phyloP scores from a whole-genome alignment of 2,797 vertebrate genomes.

The Calcarius lapponicus region DNA sequence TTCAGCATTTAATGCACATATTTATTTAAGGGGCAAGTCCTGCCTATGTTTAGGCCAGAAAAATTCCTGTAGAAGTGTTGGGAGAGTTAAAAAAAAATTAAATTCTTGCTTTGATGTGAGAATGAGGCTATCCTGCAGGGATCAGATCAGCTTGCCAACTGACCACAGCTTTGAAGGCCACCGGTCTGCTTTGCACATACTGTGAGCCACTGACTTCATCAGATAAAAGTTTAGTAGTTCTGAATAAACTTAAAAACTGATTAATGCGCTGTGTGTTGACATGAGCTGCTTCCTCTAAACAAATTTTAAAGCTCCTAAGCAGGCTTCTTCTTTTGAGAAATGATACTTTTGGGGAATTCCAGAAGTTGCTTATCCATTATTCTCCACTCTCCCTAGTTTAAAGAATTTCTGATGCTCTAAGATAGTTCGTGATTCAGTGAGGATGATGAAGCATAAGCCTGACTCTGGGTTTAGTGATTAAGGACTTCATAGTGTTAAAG shows the following conservation, averaged over 20 bases:
- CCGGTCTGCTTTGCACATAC: constrained; percentile 34
- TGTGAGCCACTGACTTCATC: constrained; percentile 60
- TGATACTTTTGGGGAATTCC: background rate
- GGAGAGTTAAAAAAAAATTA: background rate
- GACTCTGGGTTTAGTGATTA: background rate
- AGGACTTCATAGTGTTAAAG: background rate
- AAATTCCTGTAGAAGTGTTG: constrained; percentile 12
- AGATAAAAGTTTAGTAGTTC: constrained; percentile 55
- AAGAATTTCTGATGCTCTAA: background rate
- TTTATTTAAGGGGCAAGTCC: constrained; percentile 37
- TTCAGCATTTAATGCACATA: constrained; percentile 50
- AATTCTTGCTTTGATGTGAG: constrained; percentile 71
- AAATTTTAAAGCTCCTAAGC: constrained; percentile 3
- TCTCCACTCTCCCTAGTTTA: background rate
- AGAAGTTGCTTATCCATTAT: background rate
- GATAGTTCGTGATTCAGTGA: background rate
- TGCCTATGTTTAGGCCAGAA: constrained; percentile 56
- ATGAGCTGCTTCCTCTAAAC: constrained; percentile 2
- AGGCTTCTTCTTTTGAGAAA: background rate
- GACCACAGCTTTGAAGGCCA: constrained; percentile 65
- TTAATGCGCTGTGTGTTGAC: constrained; percentile 27
- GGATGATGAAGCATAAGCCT: background rate
- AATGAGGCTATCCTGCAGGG: constrained; percentile 65
- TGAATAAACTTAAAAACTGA: constrained; percentile 60
- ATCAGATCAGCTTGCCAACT: constrained; percentile 68